Evolutionary conservation across 2,113 vertebrate species (phyloP), one percentile per base, ranked within the genome.

Genomic region (Brachypodius melanocephalos): DNA sequence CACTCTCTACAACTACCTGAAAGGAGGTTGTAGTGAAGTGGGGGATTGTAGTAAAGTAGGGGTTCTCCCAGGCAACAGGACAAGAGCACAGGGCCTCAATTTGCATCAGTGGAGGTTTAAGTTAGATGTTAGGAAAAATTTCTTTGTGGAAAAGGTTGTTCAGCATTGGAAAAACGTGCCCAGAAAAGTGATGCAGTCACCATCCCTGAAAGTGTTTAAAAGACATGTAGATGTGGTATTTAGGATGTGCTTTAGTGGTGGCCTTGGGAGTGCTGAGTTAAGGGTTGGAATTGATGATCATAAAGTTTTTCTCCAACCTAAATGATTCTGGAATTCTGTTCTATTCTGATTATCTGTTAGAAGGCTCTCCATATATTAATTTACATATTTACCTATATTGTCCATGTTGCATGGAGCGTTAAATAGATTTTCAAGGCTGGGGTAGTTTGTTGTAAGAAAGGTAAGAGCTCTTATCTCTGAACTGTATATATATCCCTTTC

Each of bases 401-500:
- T 52, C 24, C 6, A 25, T 12, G 31, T 46, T 65, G 15, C 16
- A 58, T 0, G 9, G 8, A 71, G 15, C 0, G 0, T 46, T 69
- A 71, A 72, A 88, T 17, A 52, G 42, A 49, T 73, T 74, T 83
- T 86, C 46, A 89, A 49, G 22, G 12, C 10, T 2, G 1, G 8
- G 3, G 8, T 65, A 59, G 16, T 42, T 77, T 76, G 8, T 52
- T 62, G 38, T 40, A 52, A 43, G 34, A 46, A 59, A 55, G 5
- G 42, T 14, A 79, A 59, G 9, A 13, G 48, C 11, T 57, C 36
- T n/a, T 65, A 7, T 71, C 49, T 76, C 63, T 52, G 52, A 92
- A 65, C 17, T 32, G 2, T 22, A 22, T 59, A 4, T 28, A 20
- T 10, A 31, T 24, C 25, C 3, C 4, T 42, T 86, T 68, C 48